These are phyloP conservation scores for Burhinus bistriatus DNA, from an alignment of 2,113 vertebrate species.

Conservation along the genomic window DNA sequence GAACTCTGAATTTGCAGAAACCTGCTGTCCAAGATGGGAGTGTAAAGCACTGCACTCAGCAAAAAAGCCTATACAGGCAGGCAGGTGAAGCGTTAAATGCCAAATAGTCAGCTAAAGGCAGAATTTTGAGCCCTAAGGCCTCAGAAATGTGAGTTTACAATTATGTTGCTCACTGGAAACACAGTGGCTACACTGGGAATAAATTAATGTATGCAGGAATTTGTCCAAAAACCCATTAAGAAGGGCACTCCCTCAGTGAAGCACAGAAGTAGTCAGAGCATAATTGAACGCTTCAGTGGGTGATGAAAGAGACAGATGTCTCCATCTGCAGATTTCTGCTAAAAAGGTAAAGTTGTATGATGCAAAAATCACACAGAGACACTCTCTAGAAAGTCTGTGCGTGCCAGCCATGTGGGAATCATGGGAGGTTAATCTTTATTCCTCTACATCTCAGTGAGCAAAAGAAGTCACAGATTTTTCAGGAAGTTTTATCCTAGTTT, in stretches of 20 bases:
- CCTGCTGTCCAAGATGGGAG: not conserved
- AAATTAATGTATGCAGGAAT: not conserved
- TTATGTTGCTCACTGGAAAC: not conserved
- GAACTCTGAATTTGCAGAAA: not conserved
- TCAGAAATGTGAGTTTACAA: not conserved
- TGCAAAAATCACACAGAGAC: not conserved
- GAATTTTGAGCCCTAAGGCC: not conserved
- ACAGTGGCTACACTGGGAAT: not conserved
- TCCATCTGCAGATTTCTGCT: not conserved
- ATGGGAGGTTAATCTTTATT: not conserved
- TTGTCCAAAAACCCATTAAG: not conserved
- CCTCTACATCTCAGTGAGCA: not conserved
- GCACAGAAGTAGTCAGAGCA: not conserved
- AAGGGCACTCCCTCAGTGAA: not conserved
- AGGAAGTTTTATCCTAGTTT: not conserved
- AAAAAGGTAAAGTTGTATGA: not conserved
- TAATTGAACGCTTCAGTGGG: not conserved
- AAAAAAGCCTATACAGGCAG: not conserved
- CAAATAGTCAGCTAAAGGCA: not conserved
- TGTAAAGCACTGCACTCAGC: not conserved
- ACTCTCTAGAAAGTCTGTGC: not conserved
- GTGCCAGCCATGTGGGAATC: not conserved
- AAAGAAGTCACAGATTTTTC: not conserved
- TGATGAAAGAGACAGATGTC: not conserved
- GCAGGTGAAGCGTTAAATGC: not conserved